Conservation (phyloP, 2,797 vertebrate genomes). For the Pangasius macronema region DNA sequence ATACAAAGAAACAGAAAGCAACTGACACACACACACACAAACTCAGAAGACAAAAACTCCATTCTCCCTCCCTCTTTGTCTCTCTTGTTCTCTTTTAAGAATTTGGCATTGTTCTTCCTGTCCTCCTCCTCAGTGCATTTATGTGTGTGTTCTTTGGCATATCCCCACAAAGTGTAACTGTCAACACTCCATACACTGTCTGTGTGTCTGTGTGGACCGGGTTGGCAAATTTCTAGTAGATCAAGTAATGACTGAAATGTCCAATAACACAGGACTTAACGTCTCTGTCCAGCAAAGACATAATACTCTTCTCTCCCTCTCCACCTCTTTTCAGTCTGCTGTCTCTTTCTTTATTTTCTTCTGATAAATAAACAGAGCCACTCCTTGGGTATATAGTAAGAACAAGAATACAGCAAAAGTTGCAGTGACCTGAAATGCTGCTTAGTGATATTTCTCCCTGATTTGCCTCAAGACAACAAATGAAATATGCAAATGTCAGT, state of each 20-base stretch:
- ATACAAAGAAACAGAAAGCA: constrained; percentile 70
- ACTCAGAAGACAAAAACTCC: constrained; percentile 61
- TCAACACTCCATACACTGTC: not conserved
- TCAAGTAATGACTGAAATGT: not conserved
- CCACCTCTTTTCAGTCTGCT: not conserved
- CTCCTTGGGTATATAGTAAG: not conserved
- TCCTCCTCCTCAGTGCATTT: constrained; percentile 62
- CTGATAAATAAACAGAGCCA: not conserved
- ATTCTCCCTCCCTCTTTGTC: constrained; percentile 46
- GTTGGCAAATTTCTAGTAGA: not conserved
- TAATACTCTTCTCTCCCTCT: not conserved
- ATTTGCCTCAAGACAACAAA: constrained; percentile 35
- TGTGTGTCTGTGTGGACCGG: not conserved
- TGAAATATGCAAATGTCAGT: constrained; percentile 22
- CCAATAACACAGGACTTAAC: constrained; percentile 25
- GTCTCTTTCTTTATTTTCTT: not conserved
- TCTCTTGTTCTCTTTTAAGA: constrained; percentile 59
- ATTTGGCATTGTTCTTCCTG: constrained; percentile 66
- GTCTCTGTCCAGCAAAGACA: not conserved
- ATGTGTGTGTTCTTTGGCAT: constrained; percentile 52
- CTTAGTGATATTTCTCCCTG: constrained; percentile 54
- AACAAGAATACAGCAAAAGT: constrained; percentile 7
- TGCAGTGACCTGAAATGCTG: constrained; percentile 57
- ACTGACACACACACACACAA: constrained; percentile 65
- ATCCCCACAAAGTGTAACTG: constrained; percentile 19